phyloP scores from a whole-genome alignment of 2,888 invertebrate species.

The Stramonita haemastoma region DNA sequence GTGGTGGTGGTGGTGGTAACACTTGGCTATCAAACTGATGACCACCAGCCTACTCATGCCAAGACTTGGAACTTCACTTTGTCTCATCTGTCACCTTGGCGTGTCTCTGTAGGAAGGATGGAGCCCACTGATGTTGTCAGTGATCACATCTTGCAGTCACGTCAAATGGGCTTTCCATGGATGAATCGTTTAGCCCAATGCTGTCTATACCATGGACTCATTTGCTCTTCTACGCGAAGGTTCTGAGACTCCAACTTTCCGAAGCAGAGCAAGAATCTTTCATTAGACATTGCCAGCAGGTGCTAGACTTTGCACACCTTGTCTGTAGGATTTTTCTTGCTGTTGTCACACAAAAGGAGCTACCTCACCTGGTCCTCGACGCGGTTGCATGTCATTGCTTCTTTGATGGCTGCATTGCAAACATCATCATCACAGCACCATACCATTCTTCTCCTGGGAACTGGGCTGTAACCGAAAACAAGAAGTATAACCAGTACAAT shows the following conservation, averaged over 20 bases:
- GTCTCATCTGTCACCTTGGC: conserved; percentile 42
- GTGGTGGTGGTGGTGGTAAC: too few relatives aligned
- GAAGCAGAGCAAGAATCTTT: conserved; percentile 42
- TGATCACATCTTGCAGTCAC: conserved; percentile 57
- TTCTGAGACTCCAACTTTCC: conserved; percentile 33
- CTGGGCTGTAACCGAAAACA: too few relatives aligned
- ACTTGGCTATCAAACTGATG: conserved; percentile 37
- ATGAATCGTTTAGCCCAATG: conserved; percentile 56
- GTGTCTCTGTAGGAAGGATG: conserved; percentile 43
- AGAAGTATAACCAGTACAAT: too few relatives aligned
- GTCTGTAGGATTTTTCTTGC: conserved; percentile 42
- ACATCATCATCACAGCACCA: conserved; percentile 42
- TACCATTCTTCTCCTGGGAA: too few relatives aligned
- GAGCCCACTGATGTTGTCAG: conserved; percentile 47
- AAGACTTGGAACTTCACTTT: conserved; percentile 4
- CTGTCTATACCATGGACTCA: conserved; percentile 72
- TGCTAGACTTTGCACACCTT: conserved; percentile 48
- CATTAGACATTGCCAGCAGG: conserved; percentile 43
- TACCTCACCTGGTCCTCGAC: conserved; percentile 50
- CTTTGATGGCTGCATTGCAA: conserved; percentile 36
- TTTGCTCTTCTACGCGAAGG: conserved; percentile 69
- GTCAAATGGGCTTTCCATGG: conserved; percentile 58
- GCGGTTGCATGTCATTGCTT: conserved; percentile 42
- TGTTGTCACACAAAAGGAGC: conserved; percentile 49
- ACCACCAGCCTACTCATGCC: conserved; percentile 39